Evolutionary conservation across 1,140 invertebrate genomes (phyloP).

Genomic region (Cydia fagiglandana): DNA sequence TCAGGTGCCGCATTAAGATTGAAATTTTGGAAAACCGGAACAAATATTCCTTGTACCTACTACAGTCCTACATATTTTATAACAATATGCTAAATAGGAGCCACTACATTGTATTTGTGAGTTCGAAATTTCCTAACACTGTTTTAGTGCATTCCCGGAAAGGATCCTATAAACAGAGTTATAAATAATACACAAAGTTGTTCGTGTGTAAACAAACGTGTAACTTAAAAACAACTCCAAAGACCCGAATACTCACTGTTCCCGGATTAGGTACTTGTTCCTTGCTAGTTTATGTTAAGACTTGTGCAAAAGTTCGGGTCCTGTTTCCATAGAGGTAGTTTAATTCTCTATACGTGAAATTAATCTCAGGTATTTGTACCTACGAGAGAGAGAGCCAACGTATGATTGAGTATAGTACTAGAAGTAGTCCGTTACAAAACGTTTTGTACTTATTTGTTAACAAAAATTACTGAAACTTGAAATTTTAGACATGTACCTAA

Average conservation of each 20-base stretch:
- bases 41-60: too few relatives aligned
- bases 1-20: too few relatives aligned
- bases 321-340: not conserved
- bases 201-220: not conserved
- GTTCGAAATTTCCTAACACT: not conserved
- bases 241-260: not conserved
- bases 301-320: not conserved
- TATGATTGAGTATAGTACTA: too few relatives aligned
- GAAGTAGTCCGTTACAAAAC: too few relatives aligned
- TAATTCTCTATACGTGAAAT: not conserved
- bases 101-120: not conserved
- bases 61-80: too few relatives aligned
- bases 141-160: not conserved
- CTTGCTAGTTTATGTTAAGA: conserved; percentile 5
- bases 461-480: too few relatives aligned
- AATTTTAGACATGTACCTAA: too few relatives aligned
- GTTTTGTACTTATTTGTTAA: too few relatives aligned
- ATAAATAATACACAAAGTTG: conserved; percentile 1
- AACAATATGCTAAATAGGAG: too few relatives aligned
- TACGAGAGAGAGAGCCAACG: too few relatives aligned
- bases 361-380: too few relatives aligned
- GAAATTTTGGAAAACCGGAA: too few relatives aligned
- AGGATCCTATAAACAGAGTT: not conserved
- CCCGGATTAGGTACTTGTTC: not conserved
- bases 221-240: conserved; percentile 20